Conservation (phyloP, 2,797 vertebrate genomes). For the Catamblyrhynchus diadema region DNA sequence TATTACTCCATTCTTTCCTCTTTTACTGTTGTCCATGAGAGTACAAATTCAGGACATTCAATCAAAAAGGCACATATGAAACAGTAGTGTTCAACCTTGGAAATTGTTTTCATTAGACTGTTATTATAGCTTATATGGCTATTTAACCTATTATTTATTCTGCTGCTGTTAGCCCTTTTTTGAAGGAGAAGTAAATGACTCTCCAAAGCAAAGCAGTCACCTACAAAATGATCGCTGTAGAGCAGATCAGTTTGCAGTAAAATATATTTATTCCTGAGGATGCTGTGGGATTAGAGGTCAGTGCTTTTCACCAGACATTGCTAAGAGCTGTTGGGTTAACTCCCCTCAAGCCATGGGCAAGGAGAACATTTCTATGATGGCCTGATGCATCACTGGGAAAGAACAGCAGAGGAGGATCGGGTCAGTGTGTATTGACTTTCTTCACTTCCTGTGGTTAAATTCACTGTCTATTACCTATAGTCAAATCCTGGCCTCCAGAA, state of each 20-base stretch:
- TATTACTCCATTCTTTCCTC: not conserved
- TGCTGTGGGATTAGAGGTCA: not conserved
- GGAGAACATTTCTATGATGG: not conserved
- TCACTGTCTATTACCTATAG: not conserved
- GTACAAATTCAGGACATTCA: not conserved
- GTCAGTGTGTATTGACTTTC: not conserved
- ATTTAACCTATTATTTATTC: slow-evolving; percentile 21
- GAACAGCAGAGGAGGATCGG: not conserved
- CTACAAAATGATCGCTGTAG: not conserved
- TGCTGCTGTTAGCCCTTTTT: not conserved
- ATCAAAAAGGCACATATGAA: not conserved
- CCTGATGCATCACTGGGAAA: not conserved
- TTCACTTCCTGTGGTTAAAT: not conserved
- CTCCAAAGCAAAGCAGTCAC: not conserved
- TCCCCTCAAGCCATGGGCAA: not conserved
- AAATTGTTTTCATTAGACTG: not conserved
- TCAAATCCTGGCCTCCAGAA: not conserved
- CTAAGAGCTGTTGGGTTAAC: not conserved
- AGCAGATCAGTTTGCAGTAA: not conserved
- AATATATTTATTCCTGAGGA: not conserved
- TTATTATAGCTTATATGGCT: not conserved
- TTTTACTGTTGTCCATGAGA: not conserved
- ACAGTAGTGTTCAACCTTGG: not conserved
- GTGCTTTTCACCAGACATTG: not conserved
- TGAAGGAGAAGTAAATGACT: not conserved